phyloP scores from a whole-genome alignment of 2,113 vertebrate genomes.

The Siniperca knerii region DNA sequence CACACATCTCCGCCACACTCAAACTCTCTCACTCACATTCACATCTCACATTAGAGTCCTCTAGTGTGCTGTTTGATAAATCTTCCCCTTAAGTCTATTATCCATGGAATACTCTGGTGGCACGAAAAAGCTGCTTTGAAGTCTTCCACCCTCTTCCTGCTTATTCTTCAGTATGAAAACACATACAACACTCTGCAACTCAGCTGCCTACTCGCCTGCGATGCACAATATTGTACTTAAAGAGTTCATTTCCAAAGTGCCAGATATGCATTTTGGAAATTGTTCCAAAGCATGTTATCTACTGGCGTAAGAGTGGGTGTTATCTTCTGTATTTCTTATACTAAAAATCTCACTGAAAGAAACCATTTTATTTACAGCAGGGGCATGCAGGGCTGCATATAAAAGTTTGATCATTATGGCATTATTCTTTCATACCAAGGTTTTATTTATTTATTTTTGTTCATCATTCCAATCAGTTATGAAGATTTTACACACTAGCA shows the following conservation, averaged over 20 bases:
- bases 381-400: neutral
- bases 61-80: slow-evolving; percentile 79
- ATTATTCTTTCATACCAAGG: no score
- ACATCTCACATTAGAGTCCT: slow-evolving; percentile 68
- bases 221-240: slow-evolving; percentile 52
- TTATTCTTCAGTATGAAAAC: slow-evolving; percentile 70
- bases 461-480: no score
- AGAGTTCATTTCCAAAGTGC: slow-evolving; percentile 58
- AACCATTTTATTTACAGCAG: neutral
- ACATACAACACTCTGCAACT: slow-evolving; percentile 49
- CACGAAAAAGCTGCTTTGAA: slow-evolving; percentile 76
- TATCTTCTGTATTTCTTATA: slow-evolving; percentile 3
- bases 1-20: slow-evolving; percentile 17
- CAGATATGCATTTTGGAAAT: slow-evolving; percentile 56
- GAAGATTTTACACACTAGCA: no score
- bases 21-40: slow-evolving; percentile 43
- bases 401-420: neutral
- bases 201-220: slow-evolving; percentile 59
- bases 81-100: slow-evolving; percentile 81
- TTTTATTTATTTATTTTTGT: no score
- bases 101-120: slow-evolving; percentile 76
- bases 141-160: slow-evolving; percentile 69
- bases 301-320: neutral
- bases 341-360: neutral
- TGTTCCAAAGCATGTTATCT: slow-evolving; percentile 38